These are phyloP conservation scores for Aleiodes leptofemur DNA, from an alignment of 2,888 invertebrate species.

Conservation along the genomic window DNA sequence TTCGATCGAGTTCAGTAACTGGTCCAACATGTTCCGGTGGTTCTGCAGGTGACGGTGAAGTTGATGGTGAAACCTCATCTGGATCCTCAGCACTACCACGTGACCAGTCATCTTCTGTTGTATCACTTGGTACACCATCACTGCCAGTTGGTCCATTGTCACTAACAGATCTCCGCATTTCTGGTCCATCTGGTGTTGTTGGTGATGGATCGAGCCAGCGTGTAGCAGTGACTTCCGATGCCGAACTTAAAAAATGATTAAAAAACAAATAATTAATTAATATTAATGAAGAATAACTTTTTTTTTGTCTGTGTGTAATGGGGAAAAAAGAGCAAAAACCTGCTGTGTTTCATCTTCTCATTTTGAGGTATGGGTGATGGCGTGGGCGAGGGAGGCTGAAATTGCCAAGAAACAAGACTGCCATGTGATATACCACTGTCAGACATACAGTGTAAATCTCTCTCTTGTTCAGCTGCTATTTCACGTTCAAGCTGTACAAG, in stretches of 20 bases:
- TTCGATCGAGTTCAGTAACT: constrained; percentile 81
- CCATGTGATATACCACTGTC: constrained; percentile 80
- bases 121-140: constrained; percentile 79
- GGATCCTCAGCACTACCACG: constrained; percentile 83
- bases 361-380: constrained; percentile 72
- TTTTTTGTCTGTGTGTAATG: not conserved
- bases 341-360: constrained; percentile 78
- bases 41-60: constrained; percentile 68
- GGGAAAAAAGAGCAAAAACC: constrained; percentile 66
- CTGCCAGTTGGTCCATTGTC: constrained; percentile 76
- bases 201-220: constrained; percentile 70
- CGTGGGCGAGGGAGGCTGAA: constrained; percentile 77
- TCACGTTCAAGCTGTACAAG: constrained; percentile 90
- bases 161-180: constrained; percentile 72
- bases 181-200: constrained; percentile 65
- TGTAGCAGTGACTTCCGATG: constrained; percentile 68
- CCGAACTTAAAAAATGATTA: constrained; percentile 60
- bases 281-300: not conserved
- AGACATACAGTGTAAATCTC: constrained; percentile 77
- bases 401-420: constrained; percentile 83
- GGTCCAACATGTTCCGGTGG: constrained; percentile 72
- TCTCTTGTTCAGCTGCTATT: constrained; percentile 87
- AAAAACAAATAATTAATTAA: not conserved
- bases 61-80: constrained; percentile 76
- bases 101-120: constrained; percentile 85